Evolutionary conservation across 2,113 vertebrate species (phyloP).

Genomic region (Rhineura floridana): DNA sequence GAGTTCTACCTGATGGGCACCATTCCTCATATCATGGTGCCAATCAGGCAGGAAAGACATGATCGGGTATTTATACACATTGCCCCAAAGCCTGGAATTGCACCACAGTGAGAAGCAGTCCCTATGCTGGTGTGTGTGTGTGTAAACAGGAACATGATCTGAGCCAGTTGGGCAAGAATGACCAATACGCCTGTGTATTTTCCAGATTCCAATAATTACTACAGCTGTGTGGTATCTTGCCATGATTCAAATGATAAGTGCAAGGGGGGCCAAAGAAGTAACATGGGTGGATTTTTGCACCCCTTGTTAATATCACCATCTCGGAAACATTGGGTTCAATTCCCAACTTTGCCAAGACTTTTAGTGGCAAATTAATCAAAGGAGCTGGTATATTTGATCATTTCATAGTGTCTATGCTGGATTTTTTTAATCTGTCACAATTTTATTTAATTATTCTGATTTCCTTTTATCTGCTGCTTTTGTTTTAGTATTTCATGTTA

Average conservation of each 20-base stretch:
- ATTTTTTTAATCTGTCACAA: background rate
- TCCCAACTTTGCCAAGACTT: background rate
- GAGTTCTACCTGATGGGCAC: background rate
- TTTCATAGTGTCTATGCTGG: background rate
- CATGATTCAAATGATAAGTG: background rate
- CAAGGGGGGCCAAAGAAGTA: background rate
- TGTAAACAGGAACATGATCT: background rate
- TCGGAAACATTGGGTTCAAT: background rate
- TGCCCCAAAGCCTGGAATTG: background rate
- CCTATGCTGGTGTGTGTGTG: too few species aligned
- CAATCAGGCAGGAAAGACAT: background rate
- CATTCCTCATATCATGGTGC: background rate
- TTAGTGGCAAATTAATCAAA: background rate
- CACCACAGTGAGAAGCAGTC: background rate
- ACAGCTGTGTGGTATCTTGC: background rate
- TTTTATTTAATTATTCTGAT: background rate
- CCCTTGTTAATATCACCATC: background rate
- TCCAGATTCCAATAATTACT: background rate
- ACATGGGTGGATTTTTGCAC: background rate
- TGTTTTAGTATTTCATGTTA: background rate
- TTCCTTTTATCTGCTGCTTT: slow-evolving; percentile 4
- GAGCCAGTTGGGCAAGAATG: background rate
- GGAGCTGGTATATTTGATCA: background rate
- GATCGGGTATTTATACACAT: background rate
- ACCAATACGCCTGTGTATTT: background rate